Conservation (phyloP, 1,140 invertebrate species). For the Plodia interpunctella region DNA sequence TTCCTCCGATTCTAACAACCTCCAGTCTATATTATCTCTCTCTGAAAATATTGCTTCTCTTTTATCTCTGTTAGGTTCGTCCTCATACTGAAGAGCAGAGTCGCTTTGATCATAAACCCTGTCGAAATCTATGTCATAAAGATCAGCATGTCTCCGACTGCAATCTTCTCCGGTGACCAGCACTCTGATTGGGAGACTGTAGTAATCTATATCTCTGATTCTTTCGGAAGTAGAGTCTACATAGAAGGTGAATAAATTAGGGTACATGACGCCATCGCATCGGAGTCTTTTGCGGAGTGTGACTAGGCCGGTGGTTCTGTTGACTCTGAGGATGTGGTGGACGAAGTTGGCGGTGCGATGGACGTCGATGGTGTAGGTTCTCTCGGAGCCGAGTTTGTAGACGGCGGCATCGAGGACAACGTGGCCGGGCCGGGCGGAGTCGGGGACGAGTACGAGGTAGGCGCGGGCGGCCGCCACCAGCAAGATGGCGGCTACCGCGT, state of each 20-base stretch:
- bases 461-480: slow-evolving; percentile 46
- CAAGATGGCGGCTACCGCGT: slow-evolving; percentile 39
- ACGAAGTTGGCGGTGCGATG: slow-evolving; percentile 90
- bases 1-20: slow-evolving; percentile 66
- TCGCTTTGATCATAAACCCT: slow-evolving; percentile 73
- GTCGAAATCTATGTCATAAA: slow-evolving; percentile 73
- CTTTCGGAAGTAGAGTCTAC: slow-evolving; percentile 90
- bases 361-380: slow-evolving; percentile 85
- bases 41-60: slow-evolving; percentile 56
- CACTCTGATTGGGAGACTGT: slow-evolving; percentile 87
- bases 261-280: slow-evolving; percentile 89
- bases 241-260: slow-evolving; percentile 90
- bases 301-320: slow-evolving; percentile 85
- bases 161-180: slow-evolving; percentile 87
- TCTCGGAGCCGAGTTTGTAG: slow-evolving; percentile 84
- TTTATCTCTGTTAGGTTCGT: slow-evolving; percentile 64
- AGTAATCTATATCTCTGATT: slow-evolving; percentile 88
- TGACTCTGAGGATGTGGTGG: slow-evolving; percentile 85
- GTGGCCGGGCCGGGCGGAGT: slow-evolving; percentile 81
- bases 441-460: slow-evolving; percentile 85
- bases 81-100: slow-evolving; percentile 62
- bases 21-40: slow-evolving; percentile 55
- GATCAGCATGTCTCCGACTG: slow-evolving; percentile 55
- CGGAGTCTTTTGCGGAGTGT: slow-evolving; percentile 83
- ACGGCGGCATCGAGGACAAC: slow-evolving; percentile 89